Conservation (phyloP, 2,797 vertebrate genomes). For the Oreochromis grahami region DNA sequence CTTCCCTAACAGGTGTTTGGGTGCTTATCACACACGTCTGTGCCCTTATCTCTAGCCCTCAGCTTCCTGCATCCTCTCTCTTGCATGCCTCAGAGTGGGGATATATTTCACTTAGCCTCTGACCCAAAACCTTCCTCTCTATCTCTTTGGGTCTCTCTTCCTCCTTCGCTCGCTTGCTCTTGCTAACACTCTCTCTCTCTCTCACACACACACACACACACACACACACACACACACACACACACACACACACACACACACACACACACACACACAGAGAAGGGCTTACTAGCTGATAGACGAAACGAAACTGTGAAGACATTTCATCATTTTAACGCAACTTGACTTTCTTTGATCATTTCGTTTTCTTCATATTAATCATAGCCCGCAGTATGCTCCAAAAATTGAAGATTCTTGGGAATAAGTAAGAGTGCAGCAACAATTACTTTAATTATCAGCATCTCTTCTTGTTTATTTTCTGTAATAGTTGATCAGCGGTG, state of each 20-base stretch:
- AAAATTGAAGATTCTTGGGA: background rate
- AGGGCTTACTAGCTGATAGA: background rate
- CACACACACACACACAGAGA: background rate
- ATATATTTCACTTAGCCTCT: conserved; percentile 82
- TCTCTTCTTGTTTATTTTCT: background rate
- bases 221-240: background rate
- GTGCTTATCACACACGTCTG: conserved; percentile 72
- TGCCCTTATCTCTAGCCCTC: conserved; percentile 76
- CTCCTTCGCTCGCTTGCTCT: background rate
- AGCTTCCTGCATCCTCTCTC: conserved; percentile 78
- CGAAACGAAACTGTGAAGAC: background rate
- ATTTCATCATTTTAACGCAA: background rate
- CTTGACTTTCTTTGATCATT: background rate
- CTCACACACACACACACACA: background rate
- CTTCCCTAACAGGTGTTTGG: conserved; percentile 75
- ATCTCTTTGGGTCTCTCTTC: conserved; percentile 22
- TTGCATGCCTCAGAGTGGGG: conserved; percentile 68
- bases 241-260: background rate
- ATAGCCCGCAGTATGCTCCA: background rate
- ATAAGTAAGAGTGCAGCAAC: background rate
- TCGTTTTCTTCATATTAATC: background rate
- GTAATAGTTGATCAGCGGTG: background rate
- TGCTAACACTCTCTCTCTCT: background rate
- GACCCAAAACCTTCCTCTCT: conserved; percentile 58
- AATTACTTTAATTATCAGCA: background rate